Base-by-base conservation (phyloP, 2,888 invertebrate genomes). In the Byasa hedistus region DNA sequence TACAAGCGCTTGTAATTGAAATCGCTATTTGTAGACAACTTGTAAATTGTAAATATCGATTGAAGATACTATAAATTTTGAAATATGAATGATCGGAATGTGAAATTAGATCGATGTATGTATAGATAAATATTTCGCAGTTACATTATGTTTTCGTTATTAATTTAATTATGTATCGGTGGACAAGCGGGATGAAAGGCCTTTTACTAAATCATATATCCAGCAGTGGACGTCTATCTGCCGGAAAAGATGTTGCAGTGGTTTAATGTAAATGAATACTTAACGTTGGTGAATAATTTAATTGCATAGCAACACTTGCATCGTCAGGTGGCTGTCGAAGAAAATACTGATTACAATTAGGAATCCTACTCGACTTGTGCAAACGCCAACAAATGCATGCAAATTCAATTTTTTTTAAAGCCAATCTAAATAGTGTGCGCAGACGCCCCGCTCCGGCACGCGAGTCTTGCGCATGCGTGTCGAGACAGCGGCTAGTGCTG, bases 381-480 rank as follows among this genome's bases (percentile, higher is more conserved):
- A 51, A 27, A 60, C 12, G 15, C 48, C 24, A 51, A 32, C 52
- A 52, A 57, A 57, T 57, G 32, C 32, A 61, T 56, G 57, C 36
- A 52, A 62, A 65, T 56, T 56, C 10, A 63, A 44, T 17, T 64
- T 56, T 66, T 64, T 61, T 66, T 61, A 36, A 60, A 19, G 32
- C 44, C 65, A 57, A 61, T 73, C 69, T 64, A 70, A 69, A 73
- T 69, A 68, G 74, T 70, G 67, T 74, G 78, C 79, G 79, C 81
- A 81, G 79, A 83, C 79, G 84, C 81, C 81, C 78, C 78, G 80
- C 79, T 80, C 87, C 88, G 89, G 88, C 89, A 87, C 85, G 87
- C 80, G 75, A 79, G 79, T 75, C 79, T 75, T 68, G 72, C 82
- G 84, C 84, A 85, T 83, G 83, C 87, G 86, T 86, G 86, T 83